These are phyloP conservation scores for Erpetoichthys calabaricus DNA, from an alignment of 2,797 vertebrate genomes.

Conservation along the genomic window DNA sequence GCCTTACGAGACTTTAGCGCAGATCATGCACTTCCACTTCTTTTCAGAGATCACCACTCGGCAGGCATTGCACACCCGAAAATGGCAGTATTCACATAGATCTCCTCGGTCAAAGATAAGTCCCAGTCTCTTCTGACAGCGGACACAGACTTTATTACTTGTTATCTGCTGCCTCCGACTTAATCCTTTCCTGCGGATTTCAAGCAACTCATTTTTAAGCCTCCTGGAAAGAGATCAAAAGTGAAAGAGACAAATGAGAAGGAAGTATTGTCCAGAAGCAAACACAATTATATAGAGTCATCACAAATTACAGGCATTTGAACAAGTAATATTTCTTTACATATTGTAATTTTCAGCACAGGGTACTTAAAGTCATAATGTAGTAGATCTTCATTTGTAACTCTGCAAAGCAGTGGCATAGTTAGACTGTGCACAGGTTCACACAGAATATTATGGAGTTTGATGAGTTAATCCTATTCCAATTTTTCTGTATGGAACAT, in stretches of 20 bases:
- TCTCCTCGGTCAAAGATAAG: slow-evolving; percentile 79
- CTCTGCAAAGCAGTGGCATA: too few relatives aligned
- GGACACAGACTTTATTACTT: slow-evolving; percentile 60
- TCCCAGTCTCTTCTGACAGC: slow-evolving; percentile 73
- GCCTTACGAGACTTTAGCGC: slow-evolving; percentile 84
- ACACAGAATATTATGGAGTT: too few relatives aligned
- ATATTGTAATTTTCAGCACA: too few relatives aligned
- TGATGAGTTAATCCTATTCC: too few relatives aligned
- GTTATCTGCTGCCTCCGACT: slow-evolving; percentile 45
- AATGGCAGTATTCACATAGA: slow-evolving; percentile 59
- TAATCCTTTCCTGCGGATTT: slow-evolving; percentile 63
- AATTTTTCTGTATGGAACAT: too few relatives aligned
- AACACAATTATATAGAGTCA: too few relatives aligned
- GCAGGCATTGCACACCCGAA: slow-evolving; percentile 69
- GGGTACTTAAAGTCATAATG: too few relatives aligned
- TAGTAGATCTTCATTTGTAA: too few relatives aligned
- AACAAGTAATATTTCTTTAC: too few relatives aligned
- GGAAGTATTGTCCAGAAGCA: too few relatives aligned
- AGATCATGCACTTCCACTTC: slow-evolving; percentile 72
- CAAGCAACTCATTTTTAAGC: slow-evolving; percentile 86
- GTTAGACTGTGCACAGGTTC: too few relatives aligned
- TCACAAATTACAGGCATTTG: too few relatives aligned
- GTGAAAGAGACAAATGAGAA: not conserved
- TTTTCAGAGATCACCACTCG: slow-evolving; percentile 34
- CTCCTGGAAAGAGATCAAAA: slow-evolving; percentile 46